Evolutionary conservation across 2,888 invertebrate genomes (phyloP).

Genomic region (Lithodes maja): DNA sequence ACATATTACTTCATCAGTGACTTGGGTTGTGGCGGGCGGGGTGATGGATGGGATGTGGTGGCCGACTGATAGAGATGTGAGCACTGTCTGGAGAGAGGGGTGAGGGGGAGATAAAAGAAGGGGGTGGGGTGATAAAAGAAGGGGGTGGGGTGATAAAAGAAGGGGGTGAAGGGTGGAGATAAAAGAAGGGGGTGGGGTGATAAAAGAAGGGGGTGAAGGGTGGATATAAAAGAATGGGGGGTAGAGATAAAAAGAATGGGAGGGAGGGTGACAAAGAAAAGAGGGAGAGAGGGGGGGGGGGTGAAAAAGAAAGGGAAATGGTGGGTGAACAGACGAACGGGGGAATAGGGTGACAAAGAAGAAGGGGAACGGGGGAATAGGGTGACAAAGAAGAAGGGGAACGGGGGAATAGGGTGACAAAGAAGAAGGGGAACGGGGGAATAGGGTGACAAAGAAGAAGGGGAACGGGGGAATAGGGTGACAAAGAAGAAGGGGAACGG

Average conservation of each 20-base stretch:
- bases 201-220: not conserved
- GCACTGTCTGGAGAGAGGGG: not conserved
- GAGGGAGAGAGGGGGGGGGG: constrained; percentile 3
- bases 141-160: constrained; percentile 9
- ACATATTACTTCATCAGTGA: constrained; percentile 59
- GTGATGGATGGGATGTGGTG: constrained; percentile 27
- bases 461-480: not conserved
- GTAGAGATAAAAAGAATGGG: constrained; percentile 20
- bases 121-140: constrained; percentile 5
- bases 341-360: not conserved
- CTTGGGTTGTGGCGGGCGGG: constrained; percentile 35
- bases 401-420: not conserved
- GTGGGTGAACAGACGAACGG: no score
- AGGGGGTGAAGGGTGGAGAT: not conserved
- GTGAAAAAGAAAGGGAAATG: not conserved
- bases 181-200: not conserved
- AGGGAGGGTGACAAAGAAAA: not conserved
- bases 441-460: not conserved
- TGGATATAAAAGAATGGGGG: not conserved
- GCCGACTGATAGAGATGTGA: constrained; percentile 30
- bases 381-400: not conserved
- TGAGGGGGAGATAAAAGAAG: constrained; percentile 33
- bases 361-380: not conserved
- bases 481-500: not conserved
- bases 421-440: not conserved